Conservation (phyloP, 2,797 vertebrate genomes). For the Phrynocephalus forsythii region DNA sequence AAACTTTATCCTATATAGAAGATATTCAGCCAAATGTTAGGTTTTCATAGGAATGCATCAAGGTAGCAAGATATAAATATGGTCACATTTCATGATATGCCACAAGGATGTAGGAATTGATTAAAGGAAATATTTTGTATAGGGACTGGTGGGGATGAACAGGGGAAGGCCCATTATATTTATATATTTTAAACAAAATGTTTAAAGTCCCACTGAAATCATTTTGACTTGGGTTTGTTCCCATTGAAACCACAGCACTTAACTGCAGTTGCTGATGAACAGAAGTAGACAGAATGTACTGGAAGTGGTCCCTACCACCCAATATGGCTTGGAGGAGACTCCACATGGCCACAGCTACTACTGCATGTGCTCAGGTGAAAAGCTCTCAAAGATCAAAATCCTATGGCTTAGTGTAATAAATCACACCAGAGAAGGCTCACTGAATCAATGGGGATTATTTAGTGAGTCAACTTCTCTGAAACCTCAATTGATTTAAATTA, state of each 20-base stretch:
- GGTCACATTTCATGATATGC: not conserved
- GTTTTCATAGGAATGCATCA: not conserved
- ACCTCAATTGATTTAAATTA: too few relatives aligned
- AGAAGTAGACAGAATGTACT: not conserved
- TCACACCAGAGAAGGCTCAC: too few relatives aligned
- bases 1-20: not conserved
- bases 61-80: not conserved
- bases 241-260: too few relatives aligned
- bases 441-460: too few relatives aligned
- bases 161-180: not conserved
- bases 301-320: not conserved
- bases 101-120: not conserved
- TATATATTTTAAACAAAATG: too few relatives aligned
- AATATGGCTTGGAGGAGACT: not conserved
- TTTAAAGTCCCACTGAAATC: too few relatives aligned
- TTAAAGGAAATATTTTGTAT: not conserved
- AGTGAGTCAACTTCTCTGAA: too few relatives aligned
- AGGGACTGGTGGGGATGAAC: too few relatives aligned
- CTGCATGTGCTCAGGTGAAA: not conserved
- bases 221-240: too few relatives aligned
- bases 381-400: not conserved
- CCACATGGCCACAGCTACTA: not conserved
- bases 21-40: not conserved
- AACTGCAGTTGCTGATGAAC: not conserved
- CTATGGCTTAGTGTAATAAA: too few relatives aligned